Evolutionary conservation across 1,140 invertebrate species (phyloP).

Genomic region (Achatina immaculata): DNA sequence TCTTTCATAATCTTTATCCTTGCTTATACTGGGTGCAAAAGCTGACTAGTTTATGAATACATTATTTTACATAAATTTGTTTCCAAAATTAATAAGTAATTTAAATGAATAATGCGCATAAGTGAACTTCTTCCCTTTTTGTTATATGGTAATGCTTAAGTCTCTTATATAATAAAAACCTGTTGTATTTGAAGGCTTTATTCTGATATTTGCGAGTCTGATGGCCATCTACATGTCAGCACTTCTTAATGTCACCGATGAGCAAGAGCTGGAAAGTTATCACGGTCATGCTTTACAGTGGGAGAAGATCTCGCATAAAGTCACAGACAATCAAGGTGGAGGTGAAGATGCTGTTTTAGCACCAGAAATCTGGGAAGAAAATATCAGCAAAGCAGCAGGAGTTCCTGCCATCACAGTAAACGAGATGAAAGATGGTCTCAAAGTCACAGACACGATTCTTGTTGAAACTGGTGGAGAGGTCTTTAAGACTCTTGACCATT

Average conservation of each 20-base stretch:
- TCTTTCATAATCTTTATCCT: too few relatives aligned
- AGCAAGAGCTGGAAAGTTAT: neutral
- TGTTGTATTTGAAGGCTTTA: constrained; percentile 4
- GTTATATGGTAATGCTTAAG: too few relatives aligned
- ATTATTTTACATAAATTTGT: too few relatives aligned
- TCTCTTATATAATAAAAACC: too few relatives aligned
- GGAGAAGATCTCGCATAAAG: neutral
- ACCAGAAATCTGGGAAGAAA: neutral
- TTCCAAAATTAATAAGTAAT: too few relatives aligned
- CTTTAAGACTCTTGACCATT: neutral
- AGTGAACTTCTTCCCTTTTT: too few relatives aligned
- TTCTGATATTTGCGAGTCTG: constrained; percentile 3
- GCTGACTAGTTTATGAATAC: too few relatives aligned
- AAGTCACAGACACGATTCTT: too few relatives aligned
- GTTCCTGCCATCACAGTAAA: neutral
- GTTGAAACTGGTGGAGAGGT: neutral
- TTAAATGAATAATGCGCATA: too few relatives aligned
- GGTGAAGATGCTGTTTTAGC: neutral
- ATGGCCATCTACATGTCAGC: neutral
- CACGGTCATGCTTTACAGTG: neutral
- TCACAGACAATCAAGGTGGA: neutral
- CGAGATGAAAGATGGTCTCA: neutral
- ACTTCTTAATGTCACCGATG: neutral
- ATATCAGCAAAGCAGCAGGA: neutral
- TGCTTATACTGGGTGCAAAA: too few relatives aligned